A percentile compares a stretch with the other conserved stretches of the same genome.
Evolutionary conservation across 2,113 vertebrate species (phyloP).

Genomic region (Apistogramma diplotaenia): DNA sequence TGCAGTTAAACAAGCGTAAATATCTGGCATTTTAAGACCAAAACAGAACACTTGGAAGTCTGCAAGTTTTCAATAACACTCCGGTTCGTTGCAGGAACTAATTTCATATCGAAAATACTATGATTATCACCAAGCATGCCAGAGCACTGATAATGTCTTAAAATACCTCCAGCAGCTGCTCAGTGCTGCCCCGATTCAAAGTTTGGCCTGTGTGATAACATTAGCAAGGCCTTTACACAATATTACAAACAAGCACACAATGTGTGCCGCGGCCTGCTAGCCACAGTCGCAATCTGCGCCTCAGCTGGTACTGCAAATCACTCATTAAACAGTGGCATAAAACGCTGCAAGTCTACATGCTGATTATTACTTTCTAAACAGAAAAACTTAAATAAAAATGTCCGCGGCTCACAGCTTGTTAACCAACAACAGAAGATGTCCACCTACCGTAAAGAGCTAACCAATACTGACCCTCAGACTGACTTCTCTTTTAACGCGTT

Average conservation of each 20-base stretch:
- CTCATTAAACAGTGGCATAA: neutral
- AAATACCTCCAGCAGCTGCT: neutral
- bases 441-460: slow-evolving; percentile 23
- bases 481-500: neutral
- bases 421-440: slow-evolving; percentile 41
- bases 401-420: neutral
- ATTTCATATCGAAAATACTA: neutral
- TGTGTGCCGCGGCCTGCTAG: slow-evolving; percentile 37
- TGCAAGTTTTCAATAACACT: neutral
- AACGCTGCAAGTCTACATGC: neutral
- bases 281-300: neutral
- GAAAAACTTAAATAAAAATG: too few species aligned
- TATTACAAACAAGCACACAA: neutral
- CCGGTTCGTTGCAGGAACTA: neutral
- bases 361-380: rapidly evolving
- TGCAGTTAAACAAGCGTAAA: neutral
- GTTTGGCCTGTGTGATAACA: slow-evolving; percentile 23
- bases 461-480: neutral
- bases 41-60: neutral
- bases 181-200: neutral
- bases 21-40: neutral
- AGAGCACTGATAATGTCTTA: neutral
- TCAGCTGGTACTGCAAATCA: neutral
- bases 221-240: slow-evolving; percentile 13
- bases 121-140: neutral